These are phyloP conservation scores for Chymomyza amoena DNA, from an alignment of 2,888 invertebrate genomes.

Conservation along the genomic window DNA sequence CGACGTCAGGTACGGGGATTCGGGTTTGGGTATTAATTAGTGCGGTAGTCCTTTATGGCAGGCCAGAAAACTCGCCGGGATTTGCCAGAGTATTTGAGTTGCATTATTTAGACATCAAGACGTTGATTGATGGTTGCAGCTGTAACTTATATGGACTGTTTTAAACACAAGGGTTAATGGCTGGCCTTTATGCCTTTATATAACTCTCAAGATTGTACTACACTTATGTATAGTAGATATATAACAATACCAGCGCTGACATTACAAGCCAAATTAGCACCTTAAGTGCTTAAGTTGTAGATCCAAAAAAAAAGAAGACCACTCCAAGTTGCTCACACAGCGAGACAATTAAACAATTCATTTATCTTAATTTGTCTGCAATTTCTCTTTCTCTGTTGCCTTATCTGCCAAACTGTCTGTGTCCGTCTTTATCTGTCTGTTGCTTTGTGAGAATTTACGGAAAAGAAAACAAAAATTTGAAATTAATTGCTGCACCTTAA, in stretches of 20 bases:
- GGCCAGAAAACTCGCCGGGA: constrained; percentile 18
- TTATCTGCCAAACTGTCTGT: neutral
- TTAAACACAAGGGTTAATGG: neutral
- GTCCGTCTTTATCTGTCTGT: constrained; percentile 24
- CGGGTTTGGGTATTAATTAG: constrained; percentile 65
- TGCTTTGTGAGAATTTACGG: constrained; percentile 41
- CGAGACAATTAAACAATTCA: constrained; percentile 72
- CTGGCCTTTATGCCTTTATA: neutral
- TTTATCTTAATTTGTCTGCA: constrained; percentile 74
- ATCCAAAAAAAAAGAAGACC: constrained; percentile 24
- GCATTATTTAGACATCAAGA: constrained; percentile 70
- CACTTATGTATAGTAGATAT: neutral
- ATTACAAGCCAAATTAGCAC: constrained; percentile 58
- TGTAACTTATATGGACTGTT: neutral
- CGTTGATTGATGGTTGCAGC: constrained; percentile 55
- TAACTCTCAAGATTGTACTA: neutral
- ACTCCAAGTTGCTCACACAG: neutral
- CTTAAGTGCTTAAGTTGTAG: constrained; percentile 9
- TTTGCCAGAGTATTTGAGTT: constrained; percentile 26
- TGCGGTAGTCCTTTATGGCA: constrained; percentile 69
- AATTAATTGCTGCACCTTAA: constrained; percentile 68
- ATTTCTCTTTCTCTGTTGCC: constrained; percentile 32
- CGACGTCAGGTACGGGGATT: neutral
- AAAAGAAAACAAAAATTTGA: constrained; percentile 54
- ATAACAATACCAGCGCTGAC: constrained; percentile 21